Evolutionary conservation across 2,113 vertebrate genomes (phyloP).

Genomic region (Hystrix cristata): DNA sequence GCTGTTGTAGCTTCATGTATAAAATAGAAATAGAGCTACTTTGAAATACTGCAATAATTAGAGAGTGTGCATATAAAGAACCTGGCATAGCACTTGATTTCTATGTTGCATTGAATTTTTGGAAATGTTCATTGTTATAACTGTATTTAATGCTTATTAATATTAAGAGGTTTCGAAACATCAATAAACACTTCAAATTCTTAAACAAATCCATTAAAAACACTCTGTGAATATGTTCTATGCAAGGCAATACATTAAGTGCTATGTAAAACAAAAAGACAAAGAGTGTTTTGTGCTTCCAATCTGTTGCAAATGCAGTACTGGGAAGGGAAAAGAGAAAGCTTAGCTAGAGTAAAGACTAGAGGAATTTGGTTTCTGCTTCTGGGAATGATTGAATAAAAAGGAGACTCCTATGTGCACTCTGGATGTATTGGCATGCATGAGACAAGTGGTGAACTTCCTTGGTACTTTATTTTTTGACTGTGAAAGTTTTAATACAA

Average conservation of each 20-base stretch:
- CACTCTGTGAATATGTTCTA: neutral
- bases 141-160: conserved; percentile 10
- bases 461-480: neutral
- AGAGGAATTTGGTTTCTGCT: neutral
- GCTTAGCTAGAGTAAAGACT: neutral
- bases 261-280: neutral
- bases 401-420: neutral
- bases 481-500: neutral
- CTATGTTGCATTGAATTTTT: neutral
- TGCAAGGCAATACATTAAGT: neutral
- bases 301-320: neutral
- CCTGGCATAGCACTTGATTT: neutral
- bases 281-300: neutral
- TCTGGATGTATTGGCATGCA: neutral
- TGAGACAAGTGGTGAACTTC: neutral
- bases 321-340: neutral
- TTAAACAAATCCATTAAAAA: neutral
- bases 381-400: neutral
- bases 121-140: neutral
- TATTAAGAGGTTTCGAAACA: neutral
- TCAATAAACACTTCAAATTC: neutral
- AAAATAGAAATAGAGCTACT: neutral
- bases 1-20: neutral
- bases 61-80: neutral
- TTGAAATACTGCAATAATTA: neutral